A percentile compares a stretch with the other conserved stretches of the same genome.
These are phyloP conservation scores for Monopis laevigella DNA, from an alignment of 2,888 invertebrate species.

Conservation along the genomic window DNA sequence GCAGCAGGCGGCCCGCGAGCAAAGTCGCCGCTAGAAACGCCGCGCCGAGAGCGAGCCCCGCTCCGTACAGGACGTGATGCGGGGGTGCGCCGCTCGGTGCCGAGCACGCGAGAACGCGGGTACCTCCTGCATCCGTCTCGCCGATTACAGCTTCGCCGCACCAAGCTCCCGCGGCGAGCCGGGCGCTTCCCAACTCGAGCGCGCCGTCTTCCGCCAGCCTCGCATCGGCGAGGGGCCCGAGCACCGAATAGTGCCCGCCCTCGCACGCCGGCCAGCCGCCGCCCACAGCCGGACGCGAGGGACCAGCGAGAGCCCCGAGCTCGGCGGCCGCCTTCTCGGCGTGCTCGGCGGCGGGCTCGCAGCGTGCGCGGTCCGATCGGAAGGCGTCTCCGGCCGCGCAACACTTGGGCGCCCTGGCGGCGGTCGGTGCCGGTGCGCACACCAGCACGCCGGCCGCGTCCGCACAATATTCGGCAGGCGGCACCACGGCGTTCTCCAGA, in stretches of 20 bases:
- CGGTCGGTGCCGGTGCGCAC: slow-evolving; percentile 47
- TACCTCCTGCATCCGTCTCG: slow-evolving; percentile 70
- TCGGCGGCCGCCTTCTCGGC: slow-evolving; percentile 31
- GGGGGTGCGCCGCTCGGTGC: slow-evolving; percentile 25
- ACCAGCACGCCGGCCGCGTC: slow-evolving; percentile 73
- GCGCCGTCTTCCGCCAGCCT: slow-evolving; percentile 62
- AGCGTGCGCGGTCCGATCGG: slow-evolving; percentile 50
- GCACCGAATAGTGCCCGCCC: slow-evolving; percentile 62
- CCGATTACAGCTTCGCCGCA: slow-evolving; percentile 44
- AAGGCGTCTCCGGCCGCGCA: slow-evolving; percentile 72
- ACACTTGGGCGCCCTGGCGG: slow-evolving; percentile 67
- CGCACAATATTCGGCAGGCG: slow-evolving; percentile 72
- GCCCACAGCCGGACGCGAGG: slow-evolving; percentile 28
- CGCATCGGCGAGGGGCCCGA: slow-evolving; percentile 64
- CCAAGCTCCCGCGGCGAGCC: slow-evolving; percentile 41
- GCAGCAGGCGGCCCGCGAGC: slow-evolving; percentile 80
- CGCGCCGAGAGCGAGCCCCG: slow-evolving; percentile 81
- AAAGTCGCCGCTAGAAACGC: slow-evolving; percentile 84
- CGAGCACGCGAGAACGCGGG: slow-evolving; percentile 44
- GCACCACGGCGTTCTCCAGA: slow-evolving; percentile 43
- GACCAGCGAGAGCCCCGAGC: slow-evolving; percentile 27
- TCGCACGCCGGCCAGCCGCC: slow-evolving; percentile 67
- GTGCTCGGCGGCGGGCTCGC: slow-evolving; percentile 39
- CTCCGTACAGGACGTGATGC: slow-evolving; percentile 78
- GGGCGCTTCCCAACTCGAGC: slow-evolving; percentile 50